Percentiles rank a stretch among this genome's conserved stretches.
These are phyloP conservation scores for Paratilapia polleni DNA, from an alignment of 2,113 vertebrate species.

Conservation along the genomic window DNA sequence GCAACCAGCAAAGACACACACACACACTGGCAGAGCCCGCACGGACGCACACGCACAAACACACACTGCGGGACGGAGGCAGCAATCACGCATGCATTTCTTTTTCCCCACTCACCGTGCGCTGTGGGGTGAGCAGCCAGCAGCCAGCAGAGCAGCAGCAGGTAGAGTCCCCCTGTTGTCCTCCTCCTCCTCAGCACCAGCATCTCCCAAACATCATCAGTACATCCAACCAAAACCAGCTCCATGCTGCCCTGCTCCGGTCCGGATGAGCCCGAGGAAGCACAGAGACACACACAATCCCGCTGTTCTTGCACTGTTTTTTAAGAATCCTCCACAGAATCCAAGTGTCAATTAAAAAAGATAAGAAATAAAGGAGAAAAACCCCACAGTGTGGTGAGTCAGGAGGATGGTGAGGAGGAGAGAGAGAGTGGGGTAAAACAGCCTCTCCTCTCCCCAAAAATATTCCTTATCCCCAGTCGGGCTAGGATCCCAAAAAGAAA, in stretches of 20 bases:
- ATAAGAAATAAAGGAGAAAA: not conserved
- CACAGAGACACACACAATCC: conserved; percentile 12
- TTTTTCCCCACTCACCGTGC: conserved; percentile 50
- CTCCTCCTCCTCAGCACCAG: conserved; percentile 41
- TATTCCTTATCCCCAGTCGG: conserved; percentile 6
- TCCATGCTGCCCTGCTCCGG: conserved; percentile 63
- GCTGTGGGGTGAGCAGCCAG: conserved; percentile 41
- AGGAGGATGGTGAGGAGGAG: not conserved
- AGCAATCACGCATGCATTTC: not conserved
- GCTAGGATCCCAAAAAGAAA: conserved; percentile 13
- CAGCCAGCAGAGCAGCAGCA: conserved; percentile 70
- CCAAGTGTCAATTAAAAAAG: conserved; percentile 10
- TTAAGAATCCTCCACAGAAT: conserved; percentile 17
- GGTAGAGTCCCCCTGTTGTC: conserved; percentile 46
- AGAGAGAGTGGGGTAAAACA: not conserved
- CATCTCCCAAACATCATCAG: conserved; percentile 42
- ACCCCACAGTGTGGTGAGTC: not conserved
- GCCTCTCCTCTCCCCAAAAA: conserved; percentile 35
- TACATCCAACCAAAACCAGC: conserved; percentile 49
- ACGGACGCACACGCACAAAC: not conserved
- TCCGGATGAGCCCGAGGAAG: conserved; percentile 14
- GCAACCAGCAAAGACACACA: not conserved
- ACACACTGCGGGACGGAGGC: conserved; percentile 6
- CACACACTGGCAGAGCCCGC: not conserved
- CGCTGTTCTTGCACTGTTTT: not conserved